phyloP scores from a whole-genome alignment of 2,888 invertebrate species.

The Uloborus plumipes region DNA sequence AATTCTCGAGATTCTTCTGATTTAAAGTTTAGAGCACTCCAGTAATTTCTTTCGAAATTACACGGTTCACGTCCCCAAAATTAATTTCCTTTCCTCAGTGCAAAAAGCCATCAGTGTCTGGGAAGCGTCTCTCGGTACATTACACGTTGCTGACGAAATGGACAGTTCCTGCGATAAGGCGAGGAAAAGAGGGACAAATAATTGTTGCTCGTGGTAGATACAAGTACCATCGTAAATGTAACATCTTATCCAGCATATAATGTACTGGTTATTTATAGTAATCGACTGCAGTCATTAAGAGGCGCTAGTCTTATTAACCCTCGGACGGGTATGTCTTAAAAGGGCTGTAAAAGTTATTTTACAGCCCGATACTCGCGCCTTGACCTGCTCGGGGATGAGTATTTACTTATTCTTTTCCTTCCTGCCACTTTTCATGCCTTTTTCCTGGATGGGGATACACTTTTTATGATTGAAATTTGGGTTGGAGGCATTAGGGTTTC shows the following conservation, averaged over 20 bases:
- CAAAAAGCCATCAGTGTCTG: conserved; percentile 7
- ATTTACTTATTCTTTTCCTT: too few species aligned
- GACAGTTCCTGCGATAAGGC: not conserved
- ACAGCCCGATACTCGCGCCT: conserved; percentile 22
- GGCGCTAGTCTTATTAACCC: conserved; percentile 43
- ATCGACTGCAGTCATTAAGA: conserved; percentile 52
- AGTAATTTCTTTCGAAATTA: too few species aligned
- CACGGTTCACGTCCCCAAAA: too few species aligned
- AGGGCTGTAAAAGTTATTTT: conserved; percentile 55
- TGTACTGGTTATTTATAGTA: conserved; percentile 57
- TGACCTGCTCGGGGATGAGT: conserved; percentile 5
- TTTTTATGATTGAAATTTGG: too few species aligned
- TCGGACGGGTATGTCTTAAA: conserved; percentile 48
- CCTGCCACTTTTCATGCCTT: too few species aligned
- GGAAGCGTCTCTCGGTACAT: not conserved
- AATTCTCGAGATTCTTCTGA: too few species aligned
- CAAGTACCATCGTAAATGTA: conserved; percentile 55
- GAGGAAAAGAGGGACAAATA: conserved; percentile 1
- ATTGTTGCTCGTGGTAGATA: conserved; percentile 19
- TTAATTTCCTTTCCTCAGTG: not conserved
- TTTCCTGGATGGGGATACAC: too few species aligned
- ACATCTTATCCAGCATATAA: conserved; percentile 56
- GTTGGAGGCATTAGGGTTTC: too few species aligned
- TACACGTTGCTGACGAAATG: conserved; percentile 22
- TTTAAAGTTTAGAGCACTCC: too few species aligned